A percentile compares a stretch with the other conserved stretches of the same genome.
Conservation (phyloP, 2,797 vertebrate genomes). For the Pipistrellus nathusii region DNA sequence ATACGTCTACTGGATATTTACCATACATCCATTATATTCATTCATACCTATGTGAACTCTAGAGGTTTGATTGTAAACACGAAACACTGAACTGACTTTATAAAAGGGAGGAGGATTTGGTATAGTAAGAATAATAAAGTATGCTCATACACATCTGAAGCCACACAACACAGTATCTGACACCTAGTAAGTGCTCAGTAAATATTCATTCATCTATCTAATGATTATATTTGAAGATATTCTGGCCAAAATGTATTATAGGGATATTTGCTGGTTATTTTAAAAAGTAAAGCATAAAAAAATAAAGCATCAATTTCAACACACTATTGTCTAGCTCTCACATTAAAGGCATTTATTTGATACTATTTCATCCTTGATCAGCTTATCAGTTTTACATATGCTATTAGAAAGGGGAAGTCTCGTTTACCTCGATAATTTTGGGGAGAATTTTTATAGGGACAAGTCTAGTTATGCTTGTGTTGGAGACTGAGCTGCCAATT, state of each 20-base stretch:
- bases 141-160: too few relatives aligned
- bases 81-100: too few relatives aligned
- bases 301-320: neutral
- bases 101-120: too few relatives aligned
- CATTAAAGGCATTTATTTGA: conserved; percentile 24
- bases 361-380: neutral
- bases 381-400: neutral
- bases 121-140: too few relatives aligned
- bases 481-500: neutral
- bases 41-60: neutral
- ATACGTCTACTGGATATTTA: neutral
- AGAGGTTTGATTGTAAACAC: too few relatives aligned
- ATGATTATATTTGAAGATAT: too few relatives aligned
- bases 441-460: neutral
- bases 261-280: neutral
- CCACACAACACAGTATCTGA: too few relatives aligned
- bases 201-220: too few relatives aligned
- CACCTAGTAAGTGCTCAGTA: too few relatives aligned
- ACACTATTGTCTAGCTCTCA: neutral
- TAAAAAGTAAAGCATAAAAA: neutral
- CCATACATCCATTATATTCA: neutral
- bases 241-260: too few relatives aligned
- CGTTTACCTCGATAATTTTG: neutral
- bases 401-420: conserved; percentile 4
- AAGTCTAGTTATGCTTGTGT: neutral